phyloP scores from a whole-genome alignment of 1,140 invertebrate genomes.

The Bradysia coprophila region DNA sequence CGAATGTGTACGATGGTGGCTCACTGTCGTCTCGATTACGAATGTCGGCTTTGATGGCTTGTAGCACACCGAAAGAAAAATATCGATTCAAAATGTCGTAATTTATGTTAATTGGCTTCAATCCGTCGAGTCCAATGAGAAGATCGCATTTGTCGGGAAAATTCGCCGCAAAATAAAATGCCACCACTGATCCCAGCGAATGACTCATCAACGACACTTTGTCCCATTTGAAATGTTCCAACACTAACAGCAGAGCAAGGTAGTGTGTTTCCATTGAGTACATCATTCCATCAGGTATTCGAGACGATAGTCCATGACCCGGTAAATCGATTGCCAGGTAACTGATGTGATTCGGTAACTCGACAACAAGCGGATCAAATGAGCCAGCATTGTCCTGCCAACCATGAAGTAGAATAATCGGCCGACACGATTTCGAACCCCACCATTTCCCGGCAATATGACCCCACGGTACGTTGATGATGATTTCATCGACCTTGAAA shows the following conservation, averaged over 20 bases:
- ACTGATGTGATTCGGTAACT: slow-evolving; percentile 31
- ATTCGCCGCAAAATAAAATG: slow-evolving; percentile 29
- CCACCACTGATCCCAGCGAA: slow-evolving; percentile 41
- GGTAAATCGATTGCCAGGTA: slow-evolving; percentile 48
- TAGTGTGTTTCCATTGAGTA: slow-evolving; percentile 35
- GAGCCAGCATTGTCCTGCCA: slow-evolving; percentile 55
- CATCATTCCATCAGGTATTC: neutral
- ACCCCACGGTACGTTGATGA: slow-evolving; percentile 41
- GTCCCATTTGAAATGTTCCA: slow-evolving; percentile 42
- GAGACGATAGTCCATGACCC: slow-evolving; percentile 16
- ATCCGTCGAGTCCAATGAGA: slow-evolving; percentile 37
- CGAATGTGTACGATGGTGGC: slow-evolving; percentile 21
- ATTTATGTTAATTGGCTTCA: slow-evolving; percentile 16
- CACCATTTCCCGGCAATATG: slow-evolving; percentile 44
- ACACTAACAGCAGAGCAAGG: slow-evolving; percentile 35
- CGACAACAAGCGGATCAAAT: slow-evolving; percentile 43
- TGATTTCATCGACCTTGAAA: slow-evolving; percentile 33
- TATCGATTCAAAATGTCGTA: slow-evolving; percentile 11
- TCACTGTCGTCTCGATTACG: slow-evolving; percentile 11
- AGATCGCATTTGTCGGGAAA: slow-evolving; percentile 36
- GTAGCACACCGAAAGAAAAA: no score
- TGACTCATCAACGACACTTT: slow-evolving; percentile 46
- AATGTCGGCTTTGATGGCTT: no score
- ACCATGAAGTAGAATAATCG: slow-evolving; percentile 50
- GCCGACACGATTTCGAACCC: slow-evolving; percentile 33